These are phyloP conservation scores for Oreortyx pictus DNA, from an alignment of 2,797 vertebrate species.

Conservation along the genomic window DNA sequence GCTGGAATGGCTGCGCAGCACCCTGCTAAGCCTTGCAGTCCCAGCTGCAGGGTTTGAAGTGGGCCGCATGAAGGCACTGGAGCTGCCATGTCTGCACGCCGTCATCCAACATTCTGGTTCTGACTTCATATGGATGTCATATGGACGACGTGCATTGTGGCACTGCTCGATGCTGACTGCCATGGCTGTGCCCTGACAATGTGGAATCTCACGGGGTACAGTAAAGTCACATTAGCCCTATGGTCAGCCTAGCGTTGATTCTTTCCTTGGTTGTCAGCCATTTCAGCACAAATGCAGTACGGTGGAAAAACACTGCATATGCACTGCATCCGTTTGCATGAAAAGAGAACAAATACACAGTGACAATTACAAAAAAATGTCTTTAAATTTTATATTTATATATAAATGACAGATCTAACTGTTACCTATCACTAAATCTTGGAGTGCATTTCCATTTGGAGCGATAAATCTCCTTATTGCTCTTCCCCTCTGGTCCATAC, in stretches of 20 bases:
- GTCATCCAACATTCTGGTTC: not conserved
- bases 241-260: too few species aligned
- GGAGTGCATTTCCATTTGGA: not conserved
- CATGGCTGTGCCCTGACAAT: not conserved
- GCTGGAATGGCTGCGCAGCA: not conserved
- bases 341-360: not conserved
- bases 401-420: not conserved
- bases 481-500: not conserved
- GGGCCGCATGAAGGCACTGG: not conserved
- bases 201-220: not conserved
- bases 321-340: not conserved
- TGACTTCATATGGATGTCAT: not conserved
- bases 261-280: not conserved
- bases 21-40: not conserved
- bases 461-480: not conserved
- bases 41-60: not conserved
- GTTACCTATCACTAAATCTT: too few species aligned
- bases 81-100: not conserved
- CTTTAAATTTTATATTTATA: not conserved
- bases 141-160: not conserved
- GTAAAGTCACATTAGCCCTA: not conserved
- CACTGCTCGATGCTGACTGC: not conserved
- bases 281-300: not conserved
- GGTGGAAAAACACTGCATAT: not conserved
- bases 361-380: not conserved